Base-by-base conservation (phyloP, 2,888 invertebrate genomes). In the Physocephala rufipes region DNA sequence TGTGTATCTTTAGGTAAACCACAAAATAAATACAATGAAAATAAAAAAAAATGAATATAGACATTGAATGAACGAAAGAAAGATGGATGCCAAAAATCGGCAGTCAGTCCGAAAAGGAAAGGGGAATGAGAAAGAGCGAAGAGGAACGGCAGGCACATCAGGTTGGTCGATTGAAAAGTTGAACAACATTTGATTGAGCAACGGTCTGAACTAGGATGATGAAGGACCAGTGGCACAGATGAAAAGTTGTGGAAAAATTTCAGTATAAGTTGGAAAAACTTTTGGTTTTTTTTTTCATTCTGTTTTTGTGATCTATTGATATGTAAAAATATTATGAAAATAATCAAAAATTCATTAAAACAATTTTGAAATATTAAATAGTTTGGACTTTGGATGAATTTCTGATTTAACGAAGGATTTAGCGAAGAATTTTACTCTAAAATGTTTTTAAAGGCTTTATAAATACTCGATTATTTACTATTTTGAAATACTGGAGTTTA, bases 281-380 rank as follows among this genome's bases (percentile, higher is more conserved):
- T 36, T 36, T 9, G 5, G 9, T 36, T 16, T 45, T 63, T 24
- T 43, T 45, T n/a, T n/a, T n/a, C n/a, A n/a, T n/a, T n/a, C n/a
- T n/a, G n/a, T n/a, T n/a, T n/a, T n/a, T n/a, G n/a, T 47, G 26
- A 21, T 15, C 26, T 58, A 67, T 67, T 67, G 67, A 67, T 67
- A 67, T 67, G 67, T 58, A 58, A 58, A 67, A 67, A 58, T 58
- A 58, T 67, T 67, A 26, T 24, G n/a, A 19, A 15, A 36, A 13
- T 16, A 67, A 15, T 9, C 26, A 58, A 15, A 58, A 58, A 58
- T 24, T 58, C 28, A 26, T 1, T 58, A 58, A 58, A 58, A 58
- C 28, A 58, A 24, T 15, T 58, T 24, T 5, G 4, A 49, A n/a
- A 49, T n/a, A 49, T n/a, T n/a, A 53, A 53, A 53, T 21, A 53